A percentile compares a stretch with the other conserved stretches of the same genome.
phyloP scores from a whole-genome alignment of 2,113 vertebrate genomes.

The Apteryx mantelli region DNA sequence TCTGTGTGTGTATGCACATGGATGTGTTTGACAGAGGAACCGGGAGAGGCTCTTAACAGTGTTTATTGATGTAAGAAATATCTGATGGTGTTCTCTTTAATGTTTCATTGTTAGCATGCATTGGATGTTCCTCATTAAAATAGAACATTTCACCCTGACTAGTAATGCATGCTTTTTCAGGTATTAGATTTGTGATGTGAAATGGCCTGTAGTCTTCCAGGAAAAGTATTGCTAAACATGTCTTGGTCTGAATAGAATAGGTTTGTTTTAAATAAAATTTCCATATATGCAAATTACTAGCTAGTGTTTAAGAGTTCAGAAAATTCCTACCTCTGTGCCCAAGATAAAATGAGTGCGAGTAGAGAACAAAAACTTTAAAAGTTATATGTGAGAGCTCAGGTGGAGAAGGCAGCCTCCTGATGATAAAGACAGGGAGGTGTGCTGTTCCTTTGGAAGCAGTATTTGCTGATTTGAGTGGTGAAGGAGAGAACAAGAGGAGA shows the following conservation, averaged over 20 bases:
- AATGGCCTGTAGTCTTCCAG: not conserved
- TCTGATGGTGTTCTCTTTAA: not conserved
- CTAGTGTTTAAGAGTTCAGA: fast-evolving
- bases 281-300: not conserved
- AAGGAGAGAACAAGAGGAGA: not conserved
- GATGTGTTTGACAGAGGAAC: not conserved
- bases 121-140: not conserved
- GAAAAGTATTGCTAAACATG: not conserved
- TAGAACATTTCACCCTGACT: not conserved
- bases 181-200: not conserved
- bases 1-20: not conserved
- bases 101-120: not conserved
- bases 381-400: not conserved
- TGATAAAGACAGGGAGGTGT: not conserved
- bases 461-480: fast-evolving
- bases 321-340: not conserved
- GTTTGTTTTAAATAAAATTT: not conserved
- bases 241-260: not conserved
- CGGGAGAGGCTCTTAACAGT: not conserved
- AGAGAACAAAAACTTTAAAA: not conserved
- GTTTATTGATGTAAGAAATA: not conserved
- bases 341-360: not conserved
- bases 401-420: not conserved
- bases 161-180: not conserved
- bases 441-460: fast-evolving